phyloP scores from a whole-genome alignment of 2,113 vertebrate species.

The Coracopsis vasa region DNA sequence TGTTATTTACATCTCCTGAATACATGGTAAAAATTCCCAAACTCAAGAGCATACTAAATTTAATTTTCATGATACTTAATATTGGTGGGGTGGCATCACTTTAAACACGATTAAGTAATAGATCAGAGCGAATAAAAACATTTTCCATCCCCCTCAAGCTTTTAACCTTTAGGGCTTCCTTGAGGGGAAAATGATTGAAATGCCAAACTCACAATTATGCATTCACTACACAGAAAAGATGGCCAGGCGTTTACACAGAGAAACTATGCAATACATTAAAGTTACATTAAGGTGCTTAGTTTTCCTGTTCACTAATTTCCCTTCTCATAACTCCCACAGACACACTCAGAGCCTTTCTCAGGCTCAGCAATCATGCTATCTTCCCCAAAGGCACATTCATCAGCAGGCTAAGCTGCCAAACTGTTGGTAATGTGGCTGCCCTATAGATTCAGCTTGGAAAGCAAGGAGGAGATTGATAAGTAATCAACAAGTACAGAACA shows the following conservation, averaged over 20 bases:
- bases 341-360: neutral
- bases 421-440: neutral
- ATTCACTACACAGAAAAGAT: neutral
- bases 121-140: slow-evolving; percentile 44
- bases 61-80: neutral
- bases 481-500: neutral
- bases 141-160: slow-evolving; percentile 23
- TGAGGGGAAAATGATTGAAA: slow-evolving; percentile 57
- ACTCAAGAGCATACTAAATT: neutral
- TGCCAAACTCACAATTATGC: slow-evolving; percentile 51
- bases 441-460: neutral
- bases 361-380: neutral
- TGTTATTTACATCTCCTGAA: neutral
- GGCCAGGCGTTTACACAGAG: slow-evolving; percentile 23
- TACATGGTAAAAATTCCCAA: neutral
- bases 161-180: slow-evolving; percentile 58
- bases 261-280: slow-evolving; percentile 61
- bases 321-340: neutral
- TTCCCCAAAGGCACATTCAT: slow-evolving; percentile 15
- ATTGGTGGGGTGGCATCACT: neutral
- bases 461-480: neutral
- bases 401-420: neutral
- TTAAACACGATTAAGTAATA: slow-evolving; percentile 10
- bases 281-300: slow-evolving; percentile 50
- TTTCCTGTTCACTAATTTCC: slow-evolving; percentile 32